phyloP scores from a whole-genome alignment of 1,140 invertebrate species.

The Hydropsyche tenuis region DNA sequence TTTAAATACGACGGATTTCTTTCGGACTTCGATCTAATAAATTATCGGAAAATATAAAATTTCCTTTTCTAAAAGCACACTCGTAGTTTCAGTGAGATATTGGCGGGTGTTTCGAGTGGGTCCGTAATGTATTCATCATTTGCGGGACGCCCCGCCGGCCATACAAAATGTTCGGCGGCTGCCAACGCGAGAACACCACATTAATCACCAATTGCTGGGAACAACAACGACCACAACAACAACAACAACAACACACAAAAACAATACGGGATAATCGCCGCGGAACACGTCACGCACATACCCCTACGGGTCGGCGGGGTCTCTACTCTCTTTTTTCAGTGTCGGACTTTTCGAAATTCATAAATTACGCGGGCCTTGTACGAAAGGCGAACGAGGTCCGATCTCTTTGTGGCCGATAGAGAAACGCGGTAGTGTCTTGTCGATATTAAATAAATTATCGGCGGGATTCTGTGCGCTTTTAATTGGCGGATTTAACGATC shows the following conservation, averaged over 20 bases:
- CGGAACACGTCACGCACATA: not conserved
- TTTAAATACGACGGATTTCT: no score
- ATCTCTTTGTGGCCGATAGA: no score
- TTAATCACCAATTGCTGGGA: constrained; percentile 33
- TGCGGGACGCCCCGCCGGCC: constrained; percentile 34
- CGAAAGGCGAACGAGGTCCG: no score
- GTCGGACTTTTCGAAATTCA: constrained; percentile 1
- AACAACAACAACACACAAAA: constrained; percentile 7
- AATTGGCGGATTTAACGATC: no score
- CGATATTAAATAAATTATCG: no score
- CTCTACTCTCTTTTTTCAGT: no score
- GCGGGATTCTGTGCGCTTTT: no score
- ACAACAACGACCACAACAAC: not conserved
- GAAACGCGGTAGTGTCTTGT: no score
- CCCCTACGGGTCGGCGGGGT: not conserved
- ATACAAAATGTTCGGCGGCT: constrained; percentile 44
- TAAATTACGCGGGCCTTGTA: not conserved
- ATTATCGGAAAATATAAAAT: no score
- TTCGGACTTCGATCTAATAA: no score
- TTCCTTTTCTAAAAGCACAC: no score
- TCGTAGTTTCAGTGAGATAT: not conserved
- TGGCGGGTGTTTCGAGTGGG: not conserved
- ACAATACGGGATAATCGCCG: not conserved
- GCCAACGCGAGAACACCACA: constrained; percentile 36
- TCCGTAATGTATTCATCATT: constrained; percentile 44